phyloP scores from a whole-genome alignment of 1,140 invertebrate species.

The Camponotus floridanus region DNA sequence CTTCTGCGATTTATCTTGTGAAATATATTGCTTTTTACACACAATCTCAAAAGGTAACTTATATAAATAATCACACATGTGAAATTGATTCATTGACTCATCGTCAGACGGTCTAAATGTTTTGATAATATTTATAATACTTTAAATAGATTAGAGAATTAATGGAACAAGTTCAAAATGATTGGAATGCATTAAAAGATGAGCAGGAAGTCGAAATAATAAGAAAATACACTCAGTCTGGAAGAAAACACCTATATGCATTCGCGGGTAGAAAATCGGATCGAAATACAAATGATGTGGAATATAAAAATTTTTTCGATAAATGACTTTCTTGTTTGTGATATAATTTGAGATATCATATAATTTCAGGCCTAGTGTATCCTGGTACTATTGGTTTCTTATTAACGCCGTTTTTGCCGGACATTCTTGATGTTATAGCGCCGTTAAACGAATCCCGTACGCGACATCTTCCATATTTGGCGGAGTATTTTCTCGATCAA shows the following conservation, averaged over 20 bases:
- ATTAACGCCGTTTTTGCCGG: conserved; percentile 17
- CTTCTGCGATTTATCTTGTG: conserved; percentile 22
- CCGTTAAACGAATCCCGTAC: conserved; percentile 63
- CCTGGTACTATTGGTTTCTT: not conserved
- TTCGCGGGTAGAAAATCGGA: conserved; percentile 30
- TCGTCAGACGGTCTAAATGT: not conserved
- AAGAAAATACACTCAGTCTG: not conserved
- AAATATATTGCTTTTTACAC: conserved; percentile 43
- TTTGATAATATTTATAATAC: not conserved
- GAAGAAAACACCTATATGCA: conserved; percentile 9
- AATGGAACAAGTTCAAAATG: conserved; percentile 37
- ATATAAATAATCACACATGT: too few species aligned
- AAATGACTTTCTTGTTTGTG: not conserved
- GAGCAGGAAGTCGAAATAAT: conserved; percentile 46
- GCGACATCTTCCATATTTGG: not conserved
- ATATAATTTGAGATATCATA: not conserved
- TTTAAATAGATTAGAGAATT: conserved; percentile 34
- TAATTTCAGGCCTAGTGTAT: conserved; percentile 30
- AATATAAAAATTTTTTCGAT: not conserved
- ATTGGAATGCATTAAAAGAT: conserved; percentile 32
- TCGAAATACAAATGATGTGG: not conserved
- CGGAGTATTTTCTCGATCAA: conserved; percentile 64
- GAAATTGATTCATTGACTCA: not conserved
- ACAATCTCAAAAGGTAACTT: conserved; percentile 30
- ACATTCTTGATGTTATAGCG: conserved; percentile 40